Conservation (phyloP, 2,888 invertebrate species). For the Hypomecis punctinalis region DNA sequence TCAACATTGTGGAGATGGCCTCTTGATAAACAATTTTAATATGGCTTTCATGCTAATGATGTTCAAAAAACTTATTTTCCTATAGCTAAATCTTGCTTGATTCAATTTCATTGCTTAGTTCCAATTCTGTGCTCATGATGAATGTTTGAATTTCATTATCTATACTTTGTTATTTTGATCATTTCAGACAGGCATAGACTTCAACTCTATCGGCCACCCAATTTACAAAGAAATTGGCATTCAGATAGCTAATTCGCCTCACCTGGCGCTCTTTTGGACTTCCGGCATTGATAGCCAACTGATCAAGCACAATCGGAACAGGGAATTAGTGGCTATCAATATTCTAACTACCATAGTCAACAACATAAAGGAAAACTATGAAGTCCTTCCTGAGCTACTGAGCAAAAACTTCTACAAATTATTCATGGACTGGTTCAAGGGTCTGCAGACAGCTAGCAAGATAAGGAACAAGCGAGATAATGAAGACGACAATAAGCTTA, state of each 20-base stretch:
- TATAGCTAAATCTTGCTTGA: too few relatives aligned
- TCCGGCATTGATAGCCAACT: slow-evolving; percentile 77
- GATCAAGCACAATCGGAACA: slow-evolving; percentile 81
- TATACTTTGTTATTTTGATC: slow-evolving; percentile 25
- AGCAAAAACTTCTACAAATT: slow-evolving; percentile 87
- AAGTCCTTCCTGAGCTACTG: slow-evolving; percentile 83
- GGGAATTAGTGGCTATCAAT: slow-evolving; percentile 86
- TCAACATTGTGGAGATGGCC: too few relatives aligned
- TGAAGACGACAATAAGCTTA: slow-evolving; percentile 79
- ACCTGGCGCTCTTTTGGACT: slow-evolving; percentile 84
- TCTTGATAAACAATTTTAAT: too few relatives aligned
- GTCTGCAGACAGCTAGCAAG: slow-evolving; percentile 83
- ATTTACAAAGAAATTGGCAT: slow-evolving; percentile 86
- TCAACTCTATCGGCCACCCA: slow-evolving; percentile 86
- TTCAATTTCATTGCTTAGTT: too few relatives aligned
- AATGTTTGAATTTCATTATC: neutral
- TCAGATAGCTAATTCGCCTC: slow-evolving; percentile 80
- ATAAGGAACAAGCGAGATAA: slow-evolving; percentile 80
- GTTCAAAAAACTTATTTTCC: too few relatives aligned
- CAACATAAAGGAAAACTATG: slow-evolving; percentile 74
- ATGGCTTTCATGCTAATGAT: too few relatives aligned
- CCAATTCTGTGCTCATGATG: neutral
- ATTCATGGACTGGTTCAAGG: slow-evolving; percentile 87
- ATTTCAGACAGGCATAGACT: slow-evolving; percentile 86
- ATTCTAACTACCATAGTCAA: slow-evolving; percentile 84